Base-by-base conservation (phyloP, 1,140 invertebrate species). In the Phocides pigmalion region DNA sequence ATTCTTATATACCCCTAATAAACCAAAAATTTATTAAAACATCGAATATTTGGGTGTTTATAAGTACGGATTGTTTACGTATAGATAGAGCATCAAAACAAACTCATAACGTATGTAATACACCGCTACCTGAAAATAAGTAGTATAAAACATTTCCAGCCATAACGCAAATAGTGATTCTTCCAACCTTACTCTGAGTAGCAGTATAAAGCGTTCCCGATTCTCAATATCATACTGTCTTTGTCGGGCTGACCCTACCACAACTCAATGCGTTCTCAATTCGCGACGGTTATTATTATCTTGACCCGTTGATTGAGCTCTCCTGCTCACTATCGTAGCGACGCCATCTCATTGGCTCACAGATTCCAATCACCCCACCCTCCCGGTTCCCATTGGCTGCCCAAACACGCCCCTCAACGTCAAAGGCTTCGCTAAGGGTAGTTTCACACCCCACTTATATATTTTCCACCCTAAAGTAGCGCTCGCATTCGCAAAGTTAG, bases 261-360 rank as follows among this genome's bases (percentile, higher is more conserved):
- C 81, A 74, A 81, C 82, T 86, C 86, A 83, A 89, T 89, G 83
- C 84, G 82, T 84, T 87, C 84, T 86, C 86, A 89, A 90, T 90
- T 89, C 88, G 80, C 77, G 72, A 78, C 81, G 83, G 80, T 88
- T 88, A 89, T 89, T 85, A 87, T 88, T 87, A 89, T 89, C 85
- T 89, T 89, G 83, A 89, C 84, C 88, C 72, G 85, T 76, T 84
- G 84, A 88, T 89, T 87, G 84, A 90, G 82, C 82, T 83, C 82
- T 80, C 81, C 76, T 82, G 78, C 81, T 87, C 77, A 78, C 76
- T 75, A 83, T 81, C 81, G 72, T 66, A 54, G 53, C 59, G 63
- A 58, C 42, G 65, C 44, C 4, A 35, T 62, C 66, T 62, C 54
- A 92, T 92, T 92, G 87, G 91, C 53, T 72, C 59, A 28, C 61